A percentile compares a stretch with the other conserved stretches of the same genome.
Conservation (phyloP, 2,888 invertebrate species). For the Entomobrya proxima region DNA sequence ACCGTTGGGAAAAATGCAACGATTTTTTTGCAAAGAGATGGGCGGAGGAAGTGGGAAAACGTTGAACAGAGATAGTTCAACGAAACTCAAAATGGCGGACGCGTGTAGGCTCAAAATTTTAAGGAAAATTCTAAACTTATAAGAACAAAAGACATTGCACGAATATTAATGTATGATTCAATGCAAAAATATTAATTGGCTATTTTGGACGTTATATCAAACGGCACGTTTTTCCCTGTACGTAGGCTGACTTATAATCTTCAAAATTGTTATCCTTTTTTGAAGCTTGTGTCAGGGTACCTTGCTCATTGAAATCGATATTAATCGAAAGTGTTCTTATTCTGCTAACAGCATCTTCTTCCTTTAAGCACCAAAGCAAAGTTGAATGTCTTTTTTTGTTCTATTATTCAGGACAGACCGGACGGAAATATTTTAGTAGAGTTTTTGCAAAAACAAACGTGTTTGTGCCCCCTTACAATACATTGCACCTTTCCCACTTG, state of each 20-base stretch:
- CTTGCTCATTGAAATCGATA: conserved; percentile 49
- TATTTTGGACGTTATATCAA: not conserved
- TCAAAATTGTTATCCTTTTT: too few species aligned
- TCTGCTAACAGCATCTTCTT: not conserved
- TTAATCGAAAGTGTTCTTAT: conserved; percentile 54
- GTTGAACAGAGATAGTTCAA: too few species aligned
- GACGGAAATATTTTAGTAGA: conserved; percentile 34
- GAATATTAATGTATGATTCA: not conserved
- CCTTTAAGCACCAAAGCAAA: not conserved
- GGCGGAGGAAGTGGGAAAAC: too few species aligned
- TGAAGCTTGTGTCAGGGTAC: not conserved
- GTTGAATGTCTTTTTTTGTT: conserved; percentile 27
- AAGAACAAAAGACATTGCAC: not conserved
- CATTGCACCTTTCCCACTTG: not conserved
- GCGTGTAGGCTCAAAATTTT: not conserved
- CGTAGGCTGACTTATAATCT: not conserved
- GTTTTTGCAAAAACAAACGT: conserved; percentile 34
- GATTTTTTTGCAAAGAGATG: too few species aligned
- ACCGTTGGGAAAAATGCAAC: too few species aligned
- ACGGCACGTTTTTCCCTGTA: not conserved
- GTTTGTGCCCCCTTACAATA: not conserved
- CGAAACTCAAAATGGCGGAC: too few species aligned
- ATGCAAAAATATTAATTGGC: not conserved
- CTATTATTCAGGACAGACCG: conserved; percentile 35
- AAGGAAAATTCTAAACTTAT: not conserved